phyloP scores from a whole-genome alignment of 2,888 invertebrate species.

The Drosophila pullipes region DNA sequence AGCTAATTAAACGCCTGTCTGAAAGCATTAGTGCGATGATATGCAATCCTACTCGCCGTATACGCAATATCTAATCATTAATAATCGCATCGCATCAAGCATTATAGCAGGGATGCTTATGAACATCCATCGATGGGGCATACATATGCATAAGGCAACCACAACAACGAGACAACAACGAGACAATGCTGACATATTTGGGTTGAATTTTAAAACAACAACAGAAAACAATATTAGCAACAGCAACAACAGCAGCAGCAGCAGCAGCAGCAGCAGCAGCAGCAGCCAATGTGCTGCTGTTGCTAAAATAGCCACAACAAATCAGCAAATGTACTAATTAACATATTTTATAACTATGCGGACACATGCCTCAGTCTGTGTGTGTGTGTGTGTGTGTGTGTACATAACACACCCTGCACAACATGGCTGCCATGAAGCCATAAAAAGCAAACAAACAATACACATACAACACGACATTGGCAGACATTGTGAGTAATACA shows the following conservation, averaged over 20 bases:
- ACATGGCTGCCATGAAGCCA: slow-evolving; percentile 60
- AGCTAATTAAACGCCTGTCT: slow-evolving; percentile 38
- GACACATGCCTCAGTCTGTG: slow-evolving; percentile 21
- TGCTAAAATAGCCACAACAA: slow-evolving; percentile 67
- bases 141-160: slow-evolving; percentile 12
- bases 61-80: slow-evolving; percentile 48
- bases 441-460: slow-evolving; percentile 33
- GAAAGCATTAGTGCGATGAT: slow-evolving; percentile 11
- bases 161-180: slow-evolving; percentile 21
- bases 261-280: neutral
- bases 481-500: slow-evolving; percentile 47
- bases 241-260: too few species aligned
- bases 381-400: slow-evolving; percentile 23
- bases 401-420: slow-evolving; percentile 57
- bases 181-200: slow-evolving; percentile 70
- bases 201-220: slow-evolving; percentile 57
- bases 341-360: slow-evolving; percentile 63
- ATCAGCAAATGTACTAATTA: slow-evolving; percentile 76
- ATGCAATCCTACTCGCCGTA: slow-evolving; percentile 35
- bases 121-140: neutral
- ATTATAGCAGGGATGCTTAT: slow-evolving; percentile 23
- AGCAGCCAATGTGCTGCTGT: slow-evolving; percentile 27
- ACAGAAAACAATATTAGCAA: slow-evolving; percentile 19
- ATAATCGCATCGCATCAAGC: slow-evolving; percentile 20
- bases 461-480: slow-evolving; percentile 36